Evolutionary conservation across 1,140 invertebrate genomes (phyloP).

Genomic region (Chymomyza costata): DNA sequence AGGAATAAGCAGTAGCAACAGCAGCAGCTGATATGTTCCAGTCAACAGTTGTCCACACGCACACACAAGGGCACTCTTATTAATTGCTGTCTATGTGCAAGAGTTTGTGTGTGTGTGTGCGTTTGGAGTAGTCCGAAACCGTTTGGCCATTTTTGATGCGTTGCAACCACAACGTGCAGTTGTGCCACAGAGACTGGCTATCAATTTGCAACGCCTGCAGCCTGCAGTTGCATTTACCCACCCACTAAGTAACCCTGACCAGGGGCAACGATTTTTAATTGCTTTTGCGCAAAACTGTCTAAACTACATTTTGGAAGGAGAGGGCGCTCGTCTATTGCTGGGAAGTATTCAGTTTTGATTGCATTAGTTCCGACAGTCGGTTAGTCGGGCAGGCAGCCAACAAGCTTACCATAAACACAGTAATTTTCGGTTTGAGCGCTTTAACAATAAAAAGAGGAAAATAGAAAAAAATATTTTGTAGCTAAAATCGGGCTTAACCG

Average conservation of each 20-base stretch:
- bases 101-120: constrained; percentile 34
- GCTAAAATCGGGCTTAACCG: too few species aligned
- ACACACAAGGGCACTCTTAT: constrained; percentile 28
- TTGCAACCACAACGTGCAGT: constrained; percentile 21
- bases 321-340: too few species aligned
- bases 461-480: too few species aligned
- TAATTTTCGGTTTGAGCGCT: too few species aligned
- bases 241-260: constrained; percentile 2
- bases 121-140: not conserved
- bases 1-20: constrained; percentile 4
- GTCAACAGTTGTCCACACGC: constrained; percentile 59
- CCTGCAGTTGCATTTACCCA: constrained; percentile 1
- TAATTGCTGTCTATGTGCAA: too few species aligned
- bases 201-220: not conserved
- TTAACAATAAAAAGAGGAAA: too few species aligned
- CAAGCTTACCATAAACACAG: too few species aligned
- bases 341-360: too few species aligned
- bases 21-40: constrained; percentile 39
- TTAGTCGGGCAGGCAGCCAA: too few species aligned
- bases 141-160: constrained; percentile 39
- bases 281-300: constrained; percentile 43
- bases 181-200: too few species aligned
- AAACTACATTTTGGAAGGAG: constrained; percentile 33
- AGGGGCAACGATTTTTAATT: constrained; percentile 48
- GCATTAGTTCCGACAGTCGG: too few species aligned